Evolutionary conservation across 2,797 vertebrate species (phyloP).

Genomic region (Tokudaia tokunoshimensis): DNA sequence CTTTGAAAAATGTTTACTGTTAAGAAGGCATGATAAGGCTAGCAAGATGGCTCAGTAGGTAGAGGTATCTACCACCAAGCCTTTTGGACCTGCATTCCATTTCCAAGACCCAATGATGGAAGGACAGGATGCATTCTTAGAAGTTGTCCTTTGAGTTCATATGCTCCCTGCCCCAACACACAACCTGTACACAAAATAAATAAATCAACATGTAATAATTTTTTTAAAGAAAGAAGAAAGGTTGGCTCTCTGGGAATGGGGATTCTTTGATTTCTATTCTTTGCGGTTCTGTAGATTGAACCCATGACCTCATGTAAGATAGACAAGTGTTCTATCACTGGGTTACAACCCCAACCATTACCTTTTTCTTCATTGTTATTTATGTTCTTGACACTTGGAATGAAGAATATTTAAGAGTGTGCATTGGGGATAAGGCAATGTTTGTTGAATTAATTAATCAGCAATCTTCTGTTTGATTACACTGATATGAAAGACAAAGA

Average conservation of each 20-base stretch:
- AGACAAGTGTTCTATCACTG: not conserved
- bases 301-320: not conserved
- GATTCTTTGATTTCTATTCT: not conserved
- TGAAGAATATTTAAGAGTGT: not conserved
- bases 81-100: not conserved
- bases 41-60: not conserved
- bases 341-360: not conserved
- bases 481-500: constrained; percentile 4
- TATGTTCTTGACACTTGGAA: not conserved
- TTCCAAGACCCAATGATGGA: too few relatives aligned
- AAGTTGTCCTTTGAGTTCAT: not conserved
- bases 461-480: not conserved
- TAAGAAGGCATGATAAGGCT: not conserved
- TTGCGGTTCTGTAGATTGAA: not conserved
- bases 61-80: not conserved
- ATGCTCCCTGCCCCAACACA: not conserved
- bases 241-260: not conserved
- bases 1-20: not conserved
- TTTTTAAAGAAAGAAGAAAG: not conserved
- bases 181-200: not conserved
- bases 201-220: not conserved
- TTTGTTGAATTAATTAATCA: not conserved
- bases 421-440: not conserved
- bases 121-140: not conserved
- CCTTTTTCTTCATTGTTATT: not conserved